A percentile compares a stretch with the other conserved stretches of the same genome.
Evolutionary conservation across 2,888 invertebrate genomes (phyloP).

Genomic region (Shargacucullia verbasci): DNA sequence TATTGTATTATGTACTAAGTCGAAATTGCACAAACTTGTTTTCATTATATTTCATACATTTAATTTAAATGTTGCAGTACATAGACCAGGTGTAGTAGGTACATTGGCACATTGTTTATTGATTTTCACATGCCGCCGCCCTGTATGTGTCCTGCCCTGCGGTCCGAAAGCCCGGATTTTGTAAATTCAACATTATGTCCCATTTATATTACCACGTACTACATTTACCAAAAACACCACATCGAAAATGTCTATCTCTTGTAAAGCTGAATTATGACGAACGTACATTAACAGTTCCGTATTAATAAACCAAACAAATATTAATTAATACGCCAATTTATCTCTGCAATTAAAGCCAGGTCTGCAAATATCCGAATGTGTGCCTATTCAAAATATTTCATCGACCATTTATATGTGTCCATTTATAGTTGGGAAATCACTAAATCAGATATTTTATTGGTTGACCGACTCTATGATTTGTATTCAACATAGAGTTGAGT

Average conservation of each 20-base stretch:
- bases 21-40: no score
- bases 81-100: conserved; percentile 18
- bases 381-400: conserved; percentile 35
- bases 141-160: conserved; percentile 32
- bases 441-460: conserved; percentile 55
- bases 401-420: conserved; percentile 24
- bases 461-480: conserved; percentile 65
- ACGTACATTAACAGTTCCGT: conserved; percentile 11
- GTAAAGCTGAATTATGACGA: conserved; percentile 7
- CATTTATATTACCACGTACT: conserved; percentile 13
- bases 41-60: no score
- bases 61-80: conserved; percentile 13
- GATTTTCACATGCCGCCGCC: conserved; percentile 60
- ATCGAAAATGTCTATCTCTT: conserved; percentile 7
- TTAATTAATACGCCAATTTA: conserved; percentile 35
- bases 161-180: conserved; percentile 46
- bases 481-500: conserved; percentile 64
- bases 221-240: neutral
- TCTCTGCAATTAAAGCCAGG: conserved; percentile 34
- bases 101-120: conserved; percentile 43
- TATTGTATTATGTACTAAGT: no score
- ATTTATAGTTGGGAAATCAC: conserved; percentile 35
- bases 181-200: conserved; percentile 33
- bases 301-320: conserved; percentile 32
- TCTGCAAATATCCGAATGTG: conserved; percentile 39